A percentile compares a stretch with the other conserved stretches of the same genome.
These are phyloP conservation scores for Leptinotarsa rubiginosa DNA, from an alignment of 2,888 invertebrate genomes.

Conservation along the genomic window DNA sequence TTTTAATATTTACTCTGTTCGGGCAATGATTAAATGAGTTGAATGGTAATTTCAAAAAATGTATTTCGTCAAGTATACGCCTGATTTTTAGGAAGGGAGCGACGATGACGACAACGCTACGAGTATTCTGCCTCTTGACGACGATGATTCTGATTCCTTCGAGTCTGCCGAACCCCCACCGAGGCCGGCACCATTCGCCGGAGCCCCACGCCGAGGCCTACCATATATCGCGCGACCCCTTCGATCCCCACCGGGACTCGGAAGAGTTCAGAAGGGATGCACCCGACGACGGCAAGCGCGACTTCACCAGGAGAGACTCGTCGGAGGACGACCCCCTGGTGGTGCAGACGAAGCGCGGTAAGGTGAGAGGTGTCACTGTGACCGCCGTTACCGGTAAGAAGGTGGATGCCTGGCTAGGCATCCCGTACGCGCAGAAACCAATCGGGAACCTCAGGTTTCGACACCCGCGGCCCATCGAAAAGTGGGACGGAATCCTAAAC, in stretches of 20 bases:
- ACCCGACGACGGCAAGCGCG: slow-evolving; percentile 63
- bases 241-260: slow-evolving; percentile 65
- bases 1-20: no score
- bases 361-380: slow-evolving; percentile 80
- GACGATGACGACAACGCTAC: slow-evolving; percentile 45
- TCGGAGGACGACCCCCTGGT: slow-evolving; percentile 79
- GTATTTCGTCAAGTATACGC: no score
- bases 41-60: no score
- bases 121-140: slow-evolving; percentile 60
- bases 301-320: slow-evolving; percentile 64
- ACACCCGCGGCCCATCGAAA: slow-evolving; percentile 85
- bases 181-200: slow-evolving; percentile 62
- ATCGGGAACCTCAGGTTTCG: slow-evolving; percentile 75
- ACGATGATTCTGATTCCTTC: slow-evolving; percentile 57
- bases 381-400: slow-evolving; percentile 81
- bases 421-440: slow-evolving; percentile 86
- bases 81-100: background rate
- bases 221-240: slow-evolving; percentile 64
- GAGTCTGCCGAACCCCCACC: slow-evolving; percentile 60
- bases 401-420: slow-evolving; percentile 85
- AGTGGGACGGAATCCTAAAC: slow-evolving; percentile 84
- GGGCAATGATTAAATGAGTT: no score
- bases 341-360: slow-evolving; percentile 83
- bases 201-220: slow-evolving; percentile 63
- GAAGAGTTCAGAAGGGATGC: slow-evolving; percentile 59